These are phyloP conservation scores for Synanthedon tipuliformis DNA, from an alignment of 2,888 invertebrate species.

Conservation along the genomic window DNA sequence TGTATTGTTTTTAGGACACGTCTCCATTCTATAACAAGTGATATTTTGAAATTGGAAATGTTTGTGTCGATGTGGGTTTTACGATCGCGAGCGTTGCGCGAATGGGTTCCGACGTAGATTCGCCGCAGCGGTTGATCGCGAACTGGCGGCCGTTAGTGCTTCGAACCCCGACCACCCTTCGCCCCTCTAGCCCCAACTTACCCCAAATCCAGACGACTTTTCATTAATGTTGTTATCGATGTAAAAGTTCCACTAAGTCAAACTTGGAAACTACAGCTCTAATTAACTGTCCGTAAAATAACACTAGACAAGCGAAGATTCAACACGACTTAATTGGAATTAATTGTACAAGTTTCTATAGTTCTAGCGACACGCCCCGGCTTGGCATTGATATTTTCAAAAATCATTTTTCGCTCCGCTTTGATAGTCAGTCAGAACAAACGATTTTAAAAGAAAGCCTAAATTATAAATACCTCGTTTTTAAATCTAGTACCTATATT, in stretches of 20 bases:
- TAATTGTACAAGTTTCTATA: not conserved
- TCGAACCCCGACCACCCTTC: constrained; percentile 43
- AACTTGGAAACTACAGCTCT: constrained; percentile 53
- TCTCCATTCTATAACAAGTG: not conserved
- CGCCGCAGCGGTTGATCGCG: constrained; percentile 38
- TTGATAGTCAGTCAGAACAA: too few species aligned
- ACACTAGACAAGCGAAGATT: constrained; percentile 21
- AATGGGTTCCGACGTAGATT: constrained; percentile 27
- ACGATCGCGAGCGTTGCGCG: not conserved
- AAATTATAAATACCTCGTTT: too few species aligned
- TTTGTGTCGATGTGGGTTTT: not conserved
- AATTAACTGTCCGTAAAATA: constrained; percentile 65
- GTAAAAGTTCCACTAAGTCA: constrained; percentile 58
- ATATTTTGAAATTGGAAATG: not conserved
- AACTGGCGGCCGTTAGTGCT: constrained; percentile 39
- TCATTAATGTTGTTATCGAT: constrained; percentile 68
- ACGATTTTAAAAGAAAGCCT: too few species aligned
- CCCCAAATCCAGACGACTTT: constrained; percentile 62
- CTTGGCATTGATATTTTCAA: not conserved
- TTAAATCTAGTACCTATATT: too few species aligned
- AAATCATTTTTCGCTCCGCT: too few species aligned
- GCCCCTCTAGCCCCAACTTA: constrained; percentile 54
- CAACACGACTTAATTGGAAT: not conserved
- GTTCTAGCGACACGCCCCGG: too few species aligned
- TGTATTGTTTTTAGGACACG: not conserved